phyloP scores from a whole-genome alignment of 2,888 invertebrate species.

The Odontocerum albicorne region DNA sequence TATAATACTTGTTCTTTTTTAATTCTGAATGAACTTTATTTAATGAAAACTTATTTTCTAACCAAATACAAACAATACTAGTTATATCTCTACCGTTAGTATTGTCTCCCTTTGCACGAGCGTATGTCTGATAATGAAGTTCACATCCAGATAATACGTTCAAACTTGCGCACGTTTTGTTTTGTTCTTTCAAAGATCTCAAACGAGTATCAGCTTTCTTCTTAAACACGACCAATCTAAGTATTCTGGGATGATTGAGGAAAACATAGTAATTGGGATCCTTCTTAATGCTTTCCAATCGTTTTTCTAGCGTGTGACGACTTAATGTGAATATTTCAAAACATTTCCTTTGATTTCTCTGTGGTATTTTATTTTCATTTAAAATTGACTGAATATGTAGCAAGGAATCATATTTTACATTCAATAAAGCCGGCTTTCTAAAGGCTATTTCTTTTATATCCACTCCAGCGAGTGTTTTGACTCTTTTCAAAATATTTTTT shows the following conservation, averaged over 20 bases:
- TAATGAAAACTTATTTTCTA: slow-evolving; percentile 13
- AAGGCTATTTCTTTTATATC: slow-evolving; percentile 53
- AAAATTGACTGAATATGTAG: slow-evolving; percentile 47
- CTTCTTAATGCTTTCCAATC: slow-evolving; percentile 15
- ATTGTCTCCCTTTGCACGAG: slow-evolving; percentile 10
- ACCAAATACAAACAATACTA: not conserved
- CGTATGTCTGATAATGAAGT: slow-evolving; percentile 9
- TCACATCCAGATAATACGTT: slow-evolving; percentile 17
- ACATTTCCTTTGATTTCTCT: slow-evolving; percentile 53
- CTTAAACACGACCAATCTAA: slow-evolving; percentile 23
- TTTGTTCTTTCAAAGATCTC: slow-evolving; percentile 6
- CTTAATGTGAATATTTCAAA: slow-evolving; percentile 51
- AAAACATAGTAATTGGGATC: slow-evolving; percentile 13
- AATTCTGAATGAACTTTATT: slow-evolving; percentile 10
- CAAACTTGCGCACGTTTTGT: slow-evolving; percentile 23
- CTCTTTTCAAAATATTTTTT: slow-evolving; percentile 45
- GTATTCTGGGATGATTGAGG: slow-evolving; percentile 19
- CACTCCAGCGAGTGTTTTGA: slow-evolving; percentile 48
- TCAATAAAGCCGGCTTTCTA: slow-evolving; percentile 49
- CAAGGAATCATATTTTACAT: slow-evolving; percentile 44
- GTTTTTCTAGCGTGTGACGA: slow-evolving; percentile 40
- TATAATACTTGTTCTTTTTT: slow-evolving; percentile 6
- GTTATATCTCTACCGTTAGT: slow-evolving; percentile 17
- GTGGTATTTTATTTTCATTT: slow-evolving; percentile 46
- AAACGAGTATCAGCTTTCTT: slow-evolving; percentile 22